Evolutionary conservation across 2,797 vertebrate species (phyloP), one percentile per base, ranked within the genome.

Genomic region (Sebastes vulpes): DNA sequence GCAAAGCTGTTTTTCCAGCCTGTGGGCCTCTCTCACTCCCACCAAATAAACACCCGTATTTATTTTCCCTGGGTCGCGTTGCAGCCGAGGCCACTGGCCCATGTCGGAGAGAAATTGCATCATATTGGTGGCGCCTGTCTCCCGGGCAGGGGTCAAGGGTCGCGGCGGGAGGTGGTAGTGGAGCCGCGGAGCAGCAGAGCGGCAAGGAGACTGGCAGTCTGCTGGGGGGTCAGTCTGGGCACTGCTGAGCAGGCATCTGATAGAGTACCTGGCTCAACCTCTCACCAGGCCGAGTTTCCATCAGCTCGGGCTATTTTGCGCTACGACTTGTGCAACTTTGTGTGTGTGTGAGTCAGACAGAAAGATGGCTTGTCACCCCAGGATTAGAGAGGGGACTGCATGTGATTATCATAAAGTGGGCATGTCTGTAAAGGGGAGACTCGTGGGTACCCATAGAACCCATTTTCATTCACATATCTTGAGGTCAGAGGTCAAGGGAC

Each of bases 131-230:
- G 92, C 84, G 86, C 93, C 94, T 91, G 85, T 85, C 87, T 87
- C 91, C 86, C 67, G 87, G 82, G 77, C 71, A 65, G 73, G 65
- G 92, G 95, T 93, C 91, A 91, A 23, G 82, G 94, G 93, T 94
- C 88, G 66, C 3, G n/a, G 52, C 9, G 75, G 84, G 88, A 94
- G 83, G 93, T 92, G 87, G 88, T 52, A 26, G 86, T 16, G 72
- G 80, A 87, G 85, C 82, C 64, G 71, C 0, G 2, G 58, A 85
- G 90, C 89, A 90, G 84, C 81, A 48, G 84, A 93, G 89, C 90
- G 46, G 72, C 72, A 59, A 82, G 89, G 90, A 95, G 92, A 92
- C 94, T 81, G 84, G 75, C 84, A 87, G 93, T 91, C 89, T 88
- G 72, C 72, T 68, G 86, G 88, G 89, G 92, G 92, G 60, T 93